phyloP scores from a whole-genome alignment of 2,888 invertebrate species.

The Macrophya alboannulata region DNA sequence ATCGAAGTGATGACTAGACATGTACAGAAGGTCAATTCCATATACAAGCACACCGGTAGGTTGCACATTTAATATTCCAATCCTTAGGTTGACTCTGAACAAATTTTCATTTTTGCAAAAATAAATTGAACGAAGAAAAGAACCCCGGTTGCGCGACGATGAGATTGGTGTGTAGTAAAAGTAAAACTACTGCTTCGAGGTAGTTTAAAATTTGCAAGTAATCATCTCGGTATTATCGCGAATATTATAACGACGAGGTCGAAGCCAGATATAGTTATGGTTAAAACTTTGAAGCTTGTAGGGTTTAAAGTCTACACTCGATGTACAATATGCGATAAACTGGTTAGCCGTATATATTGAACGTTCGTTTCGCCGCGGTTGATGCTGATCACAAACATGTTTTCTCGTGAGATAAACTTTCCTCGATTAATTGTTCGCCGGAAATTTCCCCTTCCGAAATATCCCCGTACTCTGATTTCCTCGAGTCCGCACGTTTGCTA shows the following conservation, averaged over 20 bases:
- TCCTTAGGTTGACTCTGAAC: background rate
- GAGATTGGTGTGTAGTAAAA: background rate
- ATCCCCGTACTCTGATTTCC: too few species aligned
- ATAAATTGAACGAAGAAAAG: background rate
- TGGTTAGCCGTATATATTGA: background rate
- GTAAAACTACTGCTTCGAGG: slow-evolving; percentile 1
- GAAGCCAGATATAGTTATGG: background rate
- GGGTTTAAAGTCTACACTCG: background rate
- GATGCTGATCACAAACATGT: slow-evolving; percentile 36
- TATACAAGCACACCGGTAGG: slow-evolving; percentile 92
- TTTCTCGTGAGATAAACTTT: background rate
- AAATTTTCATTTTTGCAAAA: background rate
- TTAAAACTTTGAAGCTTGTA: slow-evolving; percentile 3
- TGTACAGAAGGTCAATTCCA: slow-evolving; percentile 95
- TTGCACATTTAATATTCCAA: slow-evolving; percentile 23
- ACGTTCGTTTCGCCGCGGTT: background rate
- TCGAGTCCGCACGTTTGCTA: background rate
- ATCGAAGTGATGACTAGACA: slow-evolving; percentile 97
- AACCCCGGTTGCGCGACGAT: background rate
- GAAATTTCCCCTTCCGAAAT: background rate
- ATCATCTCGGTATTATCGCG: slow-evolving; percentile 16
- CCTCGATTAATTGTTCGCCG: slow-evolving; percentile 40
- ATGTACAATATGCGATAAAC: slow-evolving; percentile 3
- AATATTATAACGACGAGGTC: background rate
- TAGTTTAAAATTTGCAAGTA: slow-evolving; percentile 11